phyloP scores from a whole-genome alignment of 2,888 invertebrate species.

The Papilio gigon region DNA sequence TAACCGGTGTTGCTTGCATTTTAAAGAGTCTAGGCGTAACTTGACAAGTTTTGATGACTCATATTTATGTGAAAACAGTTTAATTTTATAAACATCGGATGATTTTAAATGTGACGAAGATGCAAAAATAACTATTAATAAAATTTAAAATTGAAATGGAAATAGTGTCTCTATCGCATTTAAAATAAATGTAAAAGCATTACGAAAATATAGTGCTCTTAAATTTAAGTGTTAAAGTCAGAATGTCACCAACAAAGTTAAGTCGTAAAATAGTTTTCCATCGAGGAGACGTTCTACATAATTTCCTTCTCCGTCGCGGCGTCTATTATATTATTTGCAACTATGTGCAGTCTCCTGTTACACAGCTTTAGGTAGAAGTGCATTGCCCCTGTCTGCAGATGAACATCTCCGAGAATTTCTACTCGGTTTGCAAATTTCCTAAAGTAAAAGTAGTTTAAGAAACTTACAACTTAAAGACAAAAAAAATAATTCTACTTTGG shows the following conservation, averaged over 20 bases:
- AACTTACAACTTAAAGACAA: not conserved
- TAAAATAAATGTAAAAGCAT: constrained; percentile 19
- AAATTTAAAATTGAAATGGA: constrained; percentile 15
- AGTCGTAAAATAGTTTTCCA: constrained; percentile 40
- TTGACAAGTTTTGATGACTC: too few species aligned
- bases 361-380: constrained; percentile 16
- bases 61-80: too few species aligned
- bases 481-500: too few species aligned
- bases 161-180: constrained; percentile 1
- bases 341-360: constrained; percentile 29
- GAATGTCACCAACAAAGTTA: constrained; percentile 31
- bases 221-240: constrained; percentile 36
- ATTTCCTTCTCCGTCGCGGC: constrained; percentile 36
- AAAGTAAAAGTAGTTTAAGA: not conserved
- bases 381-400: constrained; percentile 38
- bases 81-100: not conserved
- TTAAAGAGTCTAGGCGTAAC: too few species aligned
- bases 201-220: constrained; percentile 23
- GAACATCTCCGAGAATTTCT: constrained; percentile 27
- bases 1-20: too few species aligned
- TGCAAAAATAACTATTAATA: not conserved
- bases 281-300: constrained; percentile 38
- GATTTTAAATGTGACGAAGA: not conserved
- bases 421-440: constrained; percentile 11
- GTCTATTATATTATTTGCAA: constrained; percentile 37